Evolutionary conservation across 2,888 invertebrate species (phyloP), one percentile per base, ranked within the genome.

Genomic region (Latrodectus elegans): DNA sequence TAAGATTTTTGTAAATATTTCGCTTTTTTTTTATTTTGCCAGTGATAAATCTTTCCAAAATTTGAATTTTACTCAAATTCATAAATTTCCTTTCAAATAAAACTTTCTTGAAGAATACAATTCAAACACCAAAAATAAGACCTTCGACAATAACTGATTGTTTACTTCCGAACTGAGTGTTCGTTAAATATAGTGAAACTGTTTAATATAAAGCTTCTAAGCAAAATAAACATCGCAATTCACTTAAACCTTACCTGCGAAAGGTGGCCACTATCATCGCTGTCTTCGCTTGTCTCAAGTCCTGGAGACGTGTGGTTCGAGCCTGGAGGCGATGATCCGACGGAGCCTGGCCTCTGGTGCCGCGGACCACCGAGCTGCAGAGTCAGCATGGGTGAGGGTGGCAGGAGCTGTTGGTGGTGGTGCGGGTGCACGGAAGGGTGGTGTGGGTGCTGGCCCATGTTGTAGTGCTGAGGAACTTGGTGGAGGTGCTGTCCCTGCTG

Each of bases 201-300:
- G 38, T 38, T 38, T 38, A 38, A 38, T 38, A 38, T 38, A 4
- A 38, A 2, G 38, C 6, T 38, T 38, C 38, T 38, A 38, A 38
- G 4, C 38, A 1, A 6, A 38, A 38, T 38, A 38, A 38, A 38
- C 38, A 38, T 0, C 4, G 6, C 0, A 38, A 38, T 38, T 38
- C 38, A 38, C 1, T 6, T 38, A 38, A 38, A 38, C 38, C 4
- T 38, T 38, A 92, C 92, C 91, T 92, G 92, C 55, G 92, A 91
- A 51, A 92, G 88, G 14, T 92, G 92, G 22, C 92, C 91, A 89
- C 91, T 91, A 95, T 97, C 94, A 95, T 97, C 96, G 90, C 96
- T 96, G 92, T 96, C 96, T 92, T 96, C 96, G 92, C 96, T 96
- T 60, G 96, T 96, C 76, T 92, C 95, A 93, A 91, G 94, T 94